Conservation (phyloP, 2,113 vertebrate species). For the Phasianus colchicus region DNA sequence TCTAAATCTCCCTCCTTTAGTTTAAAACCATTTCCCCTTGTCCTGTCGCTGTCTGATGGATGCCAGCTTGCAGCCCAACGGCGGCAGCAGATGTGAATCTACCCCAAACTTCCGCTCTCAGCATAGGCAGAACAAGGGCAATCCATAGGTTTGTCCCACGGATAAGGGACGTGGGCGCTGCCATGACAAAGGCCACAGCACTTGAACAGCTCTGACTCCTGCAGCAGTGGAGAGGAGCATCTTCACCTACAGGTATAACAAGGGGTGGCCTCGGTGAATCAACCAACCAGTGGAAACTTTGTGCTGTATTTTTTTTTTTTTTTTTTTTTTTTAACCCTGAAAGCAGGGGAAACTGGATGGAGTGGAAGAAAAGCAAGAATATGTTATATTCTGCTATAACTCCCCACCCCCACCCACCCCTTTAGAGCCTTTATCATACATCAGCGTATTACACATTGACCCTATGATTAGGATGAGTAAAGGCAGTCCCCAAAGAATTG, state of each 20-base stretch:
- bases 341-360: too few relatives aligned
- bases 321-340: too few relatives aligned
- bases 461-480: background rate
- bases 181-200: background rate
- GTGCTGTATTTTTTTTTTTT: background rate
- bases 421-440: background rate
- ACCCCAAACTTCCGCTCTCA: background rate
- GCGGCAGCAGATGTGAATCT: background rate
- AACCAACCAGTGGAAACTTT: background rate
- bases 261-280: background rate
- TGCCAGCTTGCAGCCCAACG: background rate
- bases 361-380: background rate
- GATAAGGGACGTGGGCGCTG: background rate
- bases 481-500: background rate
- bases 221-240: fast-evolving
- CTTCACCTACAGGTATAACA: fast-evolving
- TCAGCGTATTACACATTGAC: background rate
- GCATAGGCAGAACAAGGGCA: fast-evolving
- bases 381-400: background rate
- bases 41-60: fast-evolving
- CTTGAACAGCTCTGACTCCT: background rate
- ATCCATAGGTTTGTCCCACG: background rate
- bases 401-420: background rate
- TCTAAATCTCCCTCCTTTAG: background rate
- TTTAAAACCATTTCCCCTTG: background rate